Conservation (phyloP, 1,140 invertebrate species). For the Macrocentrus cingulum region DNA sequence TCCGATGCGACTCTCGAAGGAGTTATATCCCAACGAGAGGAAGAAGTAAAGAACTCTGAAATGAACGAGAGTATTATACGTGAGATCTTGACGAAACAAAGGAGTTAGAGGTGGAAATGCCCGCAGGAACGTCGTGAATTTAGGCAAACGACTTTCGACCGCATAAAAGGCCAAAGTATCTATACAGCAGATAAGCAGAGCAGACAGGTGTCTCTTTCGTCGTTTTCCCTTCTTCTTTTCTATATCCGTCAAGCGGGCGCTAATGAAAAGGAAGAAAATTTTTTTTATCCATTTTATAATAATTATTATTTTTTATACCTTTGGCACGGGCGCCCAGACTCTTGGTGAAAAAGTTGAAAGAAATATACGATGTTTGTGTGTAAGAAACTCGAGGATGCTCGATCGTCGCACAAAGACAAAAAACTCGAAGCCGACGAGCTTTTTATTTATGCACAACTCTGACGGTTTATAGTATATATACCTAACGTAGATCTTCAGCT, state of each 20-base stretch:
- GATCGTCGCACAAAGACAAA: constrained; percentile 36
- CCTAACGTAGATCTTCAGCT: not conserved
- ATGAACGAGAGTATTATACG: too few relatives aligned
- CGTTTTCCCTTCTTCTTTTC: constrained; percentile 1
- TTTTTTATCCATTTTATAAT: constrained; percentile 45
- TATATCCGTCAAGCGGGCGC: constrained; percentile 4
- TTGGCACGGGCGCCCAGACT: constrained; percentile 13
- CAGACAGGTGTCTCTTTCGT: not conserved
- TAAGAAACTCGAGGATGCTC: constrained; percentile 32
- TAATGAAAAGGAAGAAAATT: constrained; percentile 47
- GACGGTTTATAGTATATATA: not conserved
- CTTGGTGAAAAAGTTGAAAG: not conserved
- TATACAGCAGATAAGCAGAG: too few relatives aligned
- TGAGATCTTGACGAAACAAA: too few relatives aligned
- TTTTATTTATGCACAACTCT: constrained; percentile 4
- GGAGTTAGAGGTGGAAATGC: too few relatives aligned
- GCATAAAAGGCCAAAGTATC: too few relatives aligned
- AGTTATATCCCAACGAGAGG: too few relatives aligned
- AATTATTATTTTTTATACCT: constrained; percentile 29
- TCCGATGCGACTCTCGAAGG: too few relatives aligned
- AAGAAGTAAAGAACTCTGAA: too few relatives aligned
- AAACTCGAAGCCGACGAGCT: constrained; percentile 17
- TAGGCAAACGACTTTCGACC: too few relatives aligned
- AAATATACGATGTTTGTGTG: not conserved
- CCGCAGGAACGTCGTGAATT: too few relatives aligned